These are phyloP conservation scores for Cyclophora punctaria DNA, from an alignment of 2,888 invertebrate genomes.

Conservation along the genomic window DNA sequence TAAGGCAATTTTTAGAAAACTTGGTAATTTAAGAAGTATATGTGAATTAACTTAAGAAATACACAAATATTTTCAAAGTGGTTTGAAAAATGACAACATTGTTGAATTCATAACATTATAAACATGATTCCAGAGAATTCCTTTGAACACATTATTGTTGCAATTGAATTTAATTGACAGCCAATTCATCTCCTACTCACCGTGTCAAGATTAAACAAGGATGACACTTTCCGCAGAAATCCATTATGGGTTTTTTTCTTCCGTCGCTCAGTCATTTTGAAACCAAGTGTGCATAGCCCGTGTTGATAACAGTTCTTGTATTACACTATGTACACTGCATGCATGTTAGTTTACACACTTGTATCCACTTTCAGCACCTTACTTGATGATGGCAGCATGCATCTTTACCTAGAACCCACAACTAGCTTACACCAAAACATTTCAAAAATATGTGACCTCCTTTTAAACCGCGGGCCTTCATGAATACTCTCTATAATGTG, in stretches of 20 bases:
- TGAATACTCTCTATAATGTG: constrained; percentile 42
- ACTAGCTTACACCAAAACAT: constrained; percentile 71
- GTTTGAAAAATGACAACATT: too few species aligned
- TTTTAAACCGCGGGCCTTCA: constrained; percentile 22
- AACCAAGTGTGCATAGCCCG: constrained; percentile 63
- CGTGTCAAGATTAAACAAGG: constrained; percentile 90
- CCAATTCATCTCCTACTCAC: constrained; percentile 72
- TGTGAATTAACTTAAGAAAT: too few species aligned
- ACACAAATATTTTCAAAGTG: too few species aligned
- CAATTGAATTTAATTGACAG: constrained; percentile 19
- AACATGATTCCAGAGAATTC: too few species aligned
- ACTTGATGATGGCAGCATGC: constrained; percentile 65
- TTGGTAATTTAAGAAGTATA: too few species aligned
- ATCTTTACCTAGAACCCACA: constrained; percentile 74
- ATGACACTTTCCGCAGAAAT: constrained; percentile 92
- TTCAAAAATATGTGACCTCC: constrained; percentile 49
- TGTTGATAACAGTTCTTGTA: constrained; percentile 47
- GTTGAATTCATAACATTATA: background rate
- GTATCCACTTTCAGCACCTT: constrained; percentile 65
- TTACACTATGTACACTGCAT: constrained; percentile 74
- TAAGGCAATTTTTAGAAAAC: too few species aligned
- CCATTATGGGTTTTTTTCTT: constrained; percentile 77
- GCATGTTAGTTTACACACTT: constrained; percentile 74
- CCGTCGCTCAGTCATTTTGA: constrained; percentile 72
- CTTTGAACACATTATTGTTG: constrained; percentile 1